Base-by-base conservation (phyloP, 30 jellyfish, hydroid and myxozoan species). In the Aurelia aurita region DNA sequence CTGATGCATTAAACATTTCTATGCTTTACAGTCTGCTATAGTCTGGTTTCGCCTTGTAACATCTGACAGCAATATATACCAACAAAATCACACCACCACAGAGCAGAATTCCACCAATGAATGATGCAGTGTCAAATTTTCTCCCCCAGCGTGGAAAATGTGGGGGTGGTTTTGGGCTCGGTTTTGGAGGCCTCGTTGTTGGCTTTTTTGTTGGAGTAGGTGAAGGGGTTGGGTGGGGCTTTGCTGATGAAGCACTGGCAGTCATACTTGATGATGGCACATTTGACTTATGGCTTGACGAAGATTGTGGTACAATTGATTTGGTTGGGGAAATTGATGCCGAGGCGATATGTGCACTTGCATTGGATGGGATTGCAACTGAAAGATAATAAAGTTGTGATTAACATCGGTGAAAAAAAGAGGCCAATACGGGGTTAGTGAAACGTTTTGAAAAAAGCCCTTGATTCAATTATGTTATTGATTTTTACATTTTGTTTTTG, bases 101-200 rank as follows among this genome's bases (percentile, higher is more conserved):
- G 31, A 91, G 85, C 46, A 91, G 72, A 5, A 91, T 91, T 5
- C 98, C 98, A 16, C 98, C 98, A 80, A 91, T 74, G 51, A 91
- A 91, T 5, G 98, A 91, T 7, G 96, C 98, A 1, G 95, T 72
- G 67, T 91, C 98, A 58, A 91, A 91, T 62, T 69, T 64, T 58
- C 94, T 91, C 20, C 91, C 82, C 1, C 84, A 49, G 45, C 46
- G 53, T 0, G 77, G 63, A 8, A 39, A 64, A 25, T 69, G 16
- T 2, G 87, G 96, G 21, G 75, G 81, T 31, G 86, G 86, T 62
- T 32, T 59, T 61, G 65, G 22, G 26, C 82, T 66, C 31, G n/a
- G n/a, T n/a, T n/a, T n/a, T 39, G 76, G 77, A 3, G 87, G 74
- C 31, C 43, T 73, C 11, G 82, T 9, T 23, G 77, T 28, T 20